A percentile compares a stretch with the other conserved stretches of the same genome.
These are phyloP conservation scores for Drosophila cognata DNA, from an alignment of 2,888 invertebrate species.

Conservation along the genomic window DNA sequence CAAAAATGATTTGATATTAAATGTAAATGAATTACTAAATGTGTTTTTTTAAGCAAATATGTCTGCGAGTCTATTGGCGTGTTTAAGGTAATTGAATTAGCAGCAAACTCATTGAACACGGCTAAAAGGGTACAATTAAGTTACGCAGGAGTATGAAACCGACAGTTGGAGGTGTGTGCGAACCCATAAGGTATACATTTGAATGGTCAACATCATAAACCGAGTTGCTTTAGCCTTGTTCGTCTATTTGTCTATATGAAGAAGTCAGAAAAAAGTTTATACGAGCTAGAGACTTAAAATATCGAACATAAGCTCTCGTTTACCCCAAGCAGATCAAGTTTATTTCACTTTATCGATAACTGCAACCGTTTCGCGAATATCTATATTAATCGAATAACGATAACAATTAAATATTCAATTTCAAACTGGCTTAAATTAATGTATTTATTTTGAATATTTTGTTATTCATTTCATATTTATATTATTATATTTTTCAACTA, in stretches of 20 bases:
- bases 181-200: not conserved
- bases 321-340: not conserved
- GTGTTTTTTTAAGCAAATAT: not conserved
- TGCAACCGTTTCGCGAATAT: no score
- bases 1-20: constrained; percentile 11
- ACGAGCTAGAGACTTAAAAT: not conserved
- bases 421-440: not conserved
- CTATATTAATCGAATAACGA: no score
- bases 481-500: not conserved
- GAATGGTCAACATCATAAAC: not conserved
- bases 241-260: not conserved
- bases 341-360: not conserved
- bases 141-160: not conserved
- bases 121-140: not conserved
- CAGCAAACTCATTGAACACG: not conserved
- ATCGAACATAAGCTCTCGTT: not conserved
- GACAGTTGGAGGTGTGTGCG: not conserved
- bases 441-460: not conserved
- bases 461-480: not conserved
- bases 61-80: not conserved
- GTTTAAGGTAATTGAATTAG: not conserved
- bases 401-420: no score
- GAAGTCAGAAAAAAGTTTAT: not conserved
- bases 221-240: no score
- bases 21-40: constrained; percentile 28